Percentiles rank a stretch among this genome's conserved stretches.
Evolutionary conservation across 1,140 invertebrate genomes (phyloP).

Genomic region (Drosophila santomea): DNA sequence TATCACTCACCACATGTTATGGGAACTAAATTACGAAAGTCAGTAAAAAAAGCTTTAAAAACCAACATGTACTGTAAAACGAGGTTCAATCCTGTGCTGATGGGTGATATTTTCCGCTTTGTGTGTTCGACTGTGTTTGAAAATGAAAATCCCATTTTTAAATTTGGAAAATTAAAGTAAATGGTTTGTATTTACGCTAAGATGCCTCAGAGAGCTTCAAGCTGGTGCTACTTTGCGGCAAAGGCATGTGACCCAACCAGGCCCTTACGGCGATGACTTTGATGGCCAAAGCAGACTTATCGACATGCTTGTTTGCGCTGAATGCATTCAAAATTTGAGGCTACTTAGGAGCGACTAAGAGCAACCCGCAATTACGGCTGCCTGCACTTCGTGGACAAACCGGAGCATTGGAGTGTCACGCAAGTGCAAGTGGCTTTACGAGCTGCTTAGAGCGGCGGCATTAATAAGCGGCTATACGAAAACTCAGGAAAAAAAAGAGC

Average conservation of each 20-base stretch:
- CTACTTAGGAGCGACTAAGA: slow-evolving; percentile 25
- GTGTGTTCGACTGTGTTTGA: background rate
- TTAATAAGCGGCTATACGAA: slow-evolving; percentile 64
- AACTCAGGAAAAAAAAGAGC: slow-evolving; percentile 56
- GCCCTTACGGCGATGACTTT: slow-evolving; percentile 27
- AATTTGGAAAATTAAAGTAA: too few species aligned
- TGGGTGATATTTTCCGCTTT: background rate
- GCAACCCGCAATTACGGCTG: slow-evolving; percentile 56
- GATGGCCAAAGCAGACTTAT: slow-evolving; percentile 22
- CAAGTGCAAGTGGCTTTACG: slow-evolving; percentile 60
- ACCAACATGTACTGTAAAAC: background rate
- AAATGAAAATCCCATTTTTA: background rate
- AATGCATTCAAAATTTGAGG: slow-evolving; percentile 27
- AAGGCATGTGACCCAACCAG: slow-evolving; percentile 21
- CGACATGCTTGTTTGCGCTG: slow-evolving; percentile 39
- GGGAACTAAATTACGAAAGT: background rate
- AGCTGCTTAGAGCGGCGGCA: slow-evolving; percentile 65
- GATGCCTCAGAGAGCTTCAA: background rate
- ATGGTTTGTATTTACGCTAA: background rate
- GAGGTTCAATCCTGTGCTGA: too few species aligned
- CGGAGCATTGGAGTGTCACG: slow-evolving; percentile 59
- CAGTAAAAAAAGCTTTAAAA: background rate
- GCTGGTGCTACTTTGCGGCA: background rate
- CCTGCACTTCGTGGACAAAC: slow-evolving; percentile 17
- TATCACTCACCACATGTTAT: background rate